A percentile compares a stretch with the other conserved stretches of the same genome.
phyloP scores from a whole-genome alignment of 2,113 vertebrate species.

The Oreochromis spilurus region DNA sequence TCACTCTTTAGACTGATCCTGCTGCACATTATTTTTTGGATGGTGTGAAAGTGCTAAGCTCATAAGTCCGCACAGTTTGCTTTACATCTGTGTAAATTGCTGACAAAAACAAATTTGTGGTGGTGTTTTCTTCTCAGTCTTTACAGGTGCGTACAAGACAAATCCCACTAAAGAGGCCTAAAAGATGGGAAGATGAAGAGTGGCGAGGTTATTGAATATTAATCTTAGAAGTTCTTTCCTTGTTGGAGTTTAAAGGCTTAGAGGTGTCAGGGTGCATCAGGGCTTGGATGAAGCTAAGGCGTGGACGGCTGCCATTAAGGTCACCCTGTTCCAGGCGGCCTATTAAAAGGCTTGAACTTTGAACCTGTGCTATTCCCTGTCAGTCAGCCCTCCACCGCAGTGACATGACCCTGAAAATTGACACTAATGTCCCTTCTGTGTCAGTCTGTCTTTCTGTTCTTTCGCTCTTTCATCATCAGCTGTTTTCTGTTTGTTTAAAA shows the following conservation, averaged over 20 bases:
- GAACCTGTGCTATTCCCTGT: conserved; percentile 21
- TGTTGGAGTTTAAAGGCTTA: neutral
- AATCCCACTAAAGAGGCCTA: neutral
- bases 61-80: neutral
- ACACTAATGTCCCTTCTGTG: conserved; percentile 22
- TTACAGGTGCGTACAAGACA: conserved; percentile 1
- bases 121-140: neutral
- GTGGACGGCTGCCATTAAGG: conserved; percentile 27
- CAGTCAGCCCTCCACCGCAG: conserved; percentile 26
- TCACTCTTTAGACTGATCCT: neutral
- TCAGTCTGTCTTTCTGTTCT: neutral
- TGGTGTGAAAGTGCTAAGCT: neutral
- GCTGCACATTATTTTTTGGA: neutral
- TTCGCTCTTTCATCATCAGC: neutral
- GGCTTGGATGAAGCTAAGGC: conserved; percentile 4
- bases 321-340: conserved; percentile 9
- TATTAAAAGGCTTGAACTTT: conserved; percentile 61
- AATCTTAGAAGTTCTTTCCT: conserved; percentile 9
- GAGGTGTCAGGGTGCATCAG: neutral
- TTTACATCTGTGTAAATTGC: neutral
- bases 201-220: neutral
- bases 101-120: neutral
- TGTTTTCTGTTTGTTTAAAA: conserved; percentile 2
- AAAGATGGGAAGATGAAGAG: neutral
- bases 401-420: conserved; percentile 58